These are phyloP conservation scores for Saccostrea echinata DNA, from an alignment of 1,140 invertebrate species.

Conservation along the genomic window DNA sequence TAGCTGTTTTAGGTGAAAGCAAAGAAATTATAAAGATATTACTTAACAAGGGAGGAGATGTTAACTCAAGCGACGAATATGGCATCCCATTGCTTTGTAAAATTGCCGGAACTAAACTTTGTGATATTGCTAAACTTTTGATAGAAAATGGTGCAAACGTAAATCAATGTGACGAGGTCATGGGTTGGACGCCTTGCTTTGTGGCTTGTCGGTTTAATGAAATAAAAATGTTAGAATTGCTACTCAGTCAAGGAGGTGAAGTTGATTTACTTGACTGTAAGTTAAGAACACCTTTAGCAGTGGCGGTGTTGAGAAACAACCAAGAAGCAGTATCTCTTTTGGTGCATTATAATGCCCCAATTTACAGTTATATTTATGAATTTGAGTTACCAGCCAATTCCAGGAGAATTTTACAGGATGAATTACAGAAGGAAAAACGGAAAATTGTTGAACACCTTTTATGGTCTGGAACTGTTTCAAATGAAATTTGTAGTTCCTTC, in stretches of 20 bases:
- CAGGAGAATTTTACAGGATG: background rate
- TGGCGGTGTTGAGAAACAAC: background rate
- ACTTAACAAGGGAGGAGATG: background rate
- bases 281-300: background rate
- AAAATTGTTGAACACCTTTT: background rate
- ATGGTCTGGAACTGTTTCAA: background rate
- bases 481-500: too few species aligned
- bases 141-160: background rate
- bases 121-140: conserved; percentile 7
- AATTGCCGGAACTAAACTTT: background rate
- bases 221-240: background rate
- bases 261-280: background rate
- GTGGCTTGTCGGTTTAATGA: background rate
- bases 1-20: background rate
- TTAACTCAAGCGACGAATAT: background rate
- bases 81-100: conserved; percentile 2
- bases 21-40: background rate
- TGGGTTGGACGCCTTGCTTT: background rate
- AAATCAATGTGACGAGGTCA: background rate
- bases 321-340: background rate
- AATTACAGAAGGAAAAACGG: background rate
- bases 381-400: background rate
- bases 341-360: background rate
- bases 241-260: background rate
- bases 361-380: background rate